These are phyloP conservation scores for Parapsyche elsis DNA, from an alignment of 1,140 invertebrate species.

Conservation along the genomic window DNA sequence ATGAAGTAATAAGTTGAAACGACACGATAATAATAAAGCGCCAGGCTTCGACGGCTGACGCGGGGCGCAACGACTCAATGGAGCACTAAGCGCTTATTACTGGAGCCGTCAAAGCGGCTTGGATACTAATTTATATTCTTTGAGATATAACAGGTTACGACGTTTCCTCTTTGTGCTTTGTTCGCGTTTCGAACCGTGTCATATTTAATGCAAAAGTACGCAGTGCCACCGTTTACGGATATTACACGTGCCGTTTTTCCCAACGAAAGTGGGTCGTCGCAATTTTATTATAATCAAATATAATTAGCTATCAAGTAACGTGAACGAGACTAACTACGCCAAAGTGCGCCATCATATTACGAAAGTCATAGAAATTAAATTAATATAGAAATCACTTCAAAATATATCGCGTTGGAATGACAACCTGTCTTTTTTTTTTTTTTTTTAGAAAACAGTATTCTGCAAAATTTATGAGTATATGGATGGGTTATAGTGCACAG, in stretches of 20 bases:
- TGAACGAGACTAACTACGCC: too few species aligned
- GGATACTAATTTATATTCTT: constrained; percentile 16
- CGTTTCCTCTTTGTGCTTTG: not conserved
- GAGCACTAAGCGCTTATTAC: constrained; percentile 18
- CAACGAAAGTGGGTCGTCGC: not conserved
- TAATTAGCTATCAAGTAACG: too few species aligned
- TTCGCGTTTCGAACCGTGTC: not conserved
- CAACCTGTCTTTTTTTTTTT: too few species aligned
- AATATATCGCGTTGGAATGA: too few species aligned
- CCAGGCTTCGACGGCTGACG: too few species aligned
- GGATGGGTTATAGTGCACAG: too few species aligned
- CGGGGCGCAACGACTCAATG: not conserved
- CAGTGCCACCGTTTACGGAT: not conserved
- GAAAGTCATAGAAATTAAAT: too few species aligned
- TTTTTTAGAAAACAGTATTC: too few species aligned
- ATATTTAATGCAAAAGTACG: constrained; percentile 25
- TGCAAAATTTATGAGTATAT: too few species aligned
- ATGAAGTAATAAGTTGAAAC: not conserved
- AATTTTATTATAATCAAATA: too few species aligned
- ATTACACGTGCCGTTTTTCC: constrained; percentile 1
- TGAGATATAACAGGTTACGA: not conserved
- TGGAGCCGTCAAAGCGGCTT: not conserved
- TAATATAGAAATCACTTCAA: too few species aligned
- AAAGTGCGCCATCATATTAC: too few species aligned
- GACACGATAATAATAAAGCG: constrained; percentile 23